A percentile compares a stretch with the other conserved stretches of the same genome.
Evolutionary conservation across 2,113 vertebrate species (phyloP).

Genomic region (Muntiacus muntjak): DNA sequence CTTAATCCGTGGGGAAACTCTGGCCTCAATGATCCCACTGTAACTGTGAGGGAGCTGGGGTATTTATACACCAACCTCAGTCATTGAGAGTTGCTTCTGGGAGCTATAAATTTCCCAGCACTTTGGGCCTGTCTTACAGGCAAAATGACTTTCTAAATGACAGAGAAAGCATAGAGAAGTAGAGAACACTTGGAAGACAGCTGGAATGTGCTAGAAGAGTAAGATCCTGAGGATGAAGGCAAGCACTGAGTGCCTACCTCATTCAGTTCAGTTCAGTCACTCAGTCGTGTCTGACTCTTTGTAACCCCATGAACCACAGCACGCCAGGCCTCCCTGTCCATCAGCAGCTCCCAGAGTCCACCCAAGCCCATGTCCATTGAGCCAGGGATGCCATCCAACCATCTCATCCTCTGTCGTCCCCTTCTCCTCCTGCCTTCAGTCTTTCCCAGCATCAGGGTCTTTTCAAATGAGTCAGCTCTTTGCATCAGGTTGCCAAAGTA

Average conservation of each 20-base stretch:
- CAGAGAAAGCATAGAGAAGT: neutral
- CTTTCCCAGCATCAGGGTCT: no score
- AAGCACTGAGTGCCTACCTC: accelerated
- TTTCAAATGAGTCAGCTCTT: no score
- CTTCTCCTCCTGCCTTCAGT: no score
- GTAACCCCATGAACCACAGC: no score
- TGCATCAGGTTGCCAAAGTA: no score
- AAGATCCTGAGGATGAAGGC: neutral
- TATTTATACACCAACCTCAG: accelerated
- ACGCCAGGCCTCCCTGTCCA: no score
- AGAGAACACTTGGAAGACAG: neutral
- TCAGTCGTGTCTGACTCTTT: no score
- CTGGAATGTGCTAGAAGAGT: neutral
- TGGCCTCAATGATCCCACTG: neutral
- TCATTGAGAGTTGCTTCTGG: neutral
- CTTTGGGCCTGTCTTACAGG: neutral
- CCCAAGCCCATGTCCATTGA: no score
- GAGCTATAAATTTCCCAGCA: neutral
- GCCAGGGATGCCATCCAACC: no score
- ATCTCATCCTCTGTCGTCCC: no score
- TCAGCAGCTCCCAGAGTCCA: no score
- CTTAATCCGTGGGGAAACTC: neutral
- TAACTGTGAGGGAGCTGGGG: accelerated
- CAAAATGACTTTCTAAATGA: neutral
- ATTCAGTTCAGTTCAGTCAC: no score